Percentiles rank a stretch among this genome's conserved stretches.
These are phyloP conservation scores for Lepus townsendii DNA, from an alignment of 2,797 vertebrate species.

Conservation along the genomic window DNA sequence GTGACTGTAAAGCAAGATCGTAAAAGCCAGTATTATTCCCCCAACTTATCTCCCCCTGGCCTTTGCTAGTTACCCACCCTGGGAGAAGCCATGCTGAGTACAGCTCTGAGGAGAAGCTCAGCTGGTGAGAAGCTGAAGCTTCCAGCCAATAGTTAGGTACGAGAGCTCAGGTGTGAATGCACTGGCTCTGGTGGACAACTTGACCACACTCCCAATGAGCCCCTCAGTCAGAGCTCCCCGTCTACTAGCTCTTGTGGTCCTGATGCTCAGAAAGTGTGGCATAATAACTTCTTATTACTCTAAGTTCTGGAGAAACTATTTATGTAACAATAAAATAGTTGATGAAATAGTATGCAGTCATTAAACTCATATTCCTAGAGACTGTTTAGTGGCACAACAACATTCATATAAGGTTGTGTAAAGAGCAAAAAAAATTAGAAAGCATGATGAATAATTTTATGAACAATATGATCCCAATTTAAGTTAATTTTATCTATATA, in stretches of 20 bases:
- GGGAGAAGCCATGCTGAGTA: neutral
- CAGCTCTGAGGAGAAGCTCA: neutral
- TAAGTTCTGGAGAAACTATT: neutral
- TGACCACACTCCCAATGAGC: neutral
- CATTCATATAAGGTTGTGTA: neutral
- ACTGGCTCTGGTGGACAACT: neutral
- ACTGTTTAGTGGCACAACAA: neutral
- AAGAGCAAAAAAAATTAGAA: neutral
- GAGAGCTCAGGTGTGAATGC: neutral
- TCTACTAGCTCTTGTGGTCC: neutral
- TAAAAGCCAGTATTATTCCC: neutral
- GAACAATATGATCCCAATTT: neutral
- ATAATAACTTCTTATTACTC: neutral
- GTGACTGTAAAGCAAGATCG: neutral
- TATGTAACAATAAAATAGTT: neutral
- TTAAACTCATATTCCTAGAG: neutral
- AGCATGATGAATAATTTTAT: neutral
- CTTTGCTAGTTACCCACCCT: neutral
- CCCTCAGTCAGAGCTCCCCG: neutral
- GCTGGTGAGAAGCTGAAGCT: neutral
- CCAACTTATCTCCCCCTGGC: too few species aligned
- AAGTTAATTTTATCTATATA: constrained; percentile 11
- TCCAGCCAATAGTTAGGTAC: neutral
- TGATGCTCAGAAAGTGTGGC: neutral
- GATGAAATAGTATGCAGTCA: neutral